Conservation (phyloP, 2,797 vertebrate genomes). For the Rhabdomys pumilio region DNA sequence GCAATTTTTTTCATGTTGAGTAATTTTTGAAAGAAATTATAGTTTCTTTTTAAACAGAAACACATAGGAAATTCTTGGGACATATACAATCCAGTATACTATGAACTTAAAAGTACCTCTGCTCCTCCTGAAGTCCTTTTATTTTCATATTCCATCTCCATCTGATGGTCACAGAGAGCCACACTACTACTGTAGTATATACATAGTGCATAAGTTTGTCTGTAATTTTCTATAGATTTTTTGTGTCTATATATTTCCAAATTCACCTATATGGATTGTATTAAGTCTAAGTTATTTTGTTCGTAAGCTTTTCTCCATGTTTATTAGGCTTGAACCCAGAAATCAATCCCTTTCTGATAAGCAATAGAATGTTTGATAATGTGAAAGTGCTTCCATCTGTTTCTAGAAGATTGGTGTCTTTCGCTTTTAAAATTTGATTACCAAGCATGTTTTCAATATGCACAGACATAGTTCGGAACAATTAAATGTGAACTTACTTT, state of each 20-base stretch:
- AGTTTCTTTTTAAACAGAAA: background rate
- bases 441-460: background rate
- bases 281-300: background rate
- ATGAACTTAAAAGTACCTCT: rapidly evolving
- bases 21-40: background rate
- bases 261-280: background rate
- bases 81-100: background rate
- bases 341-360: background rate
- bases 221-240: background rate
- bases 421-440: background rate
- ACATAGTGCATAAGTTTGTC: background rate
- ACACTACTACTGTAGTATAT: background rate
- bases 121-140: rapidly evolving
- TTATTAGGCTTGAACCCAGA: background rate
- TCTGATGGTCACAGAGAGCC: background rate
- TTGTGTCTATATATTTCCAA: background rate
- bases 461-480: constrained; percentile 8
- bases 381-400: background rate
- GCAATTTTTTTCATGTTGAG: background rate
- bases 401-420: background rate
- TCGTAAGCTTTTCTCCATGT: background rate
- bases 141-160: background rate
- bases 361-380: background rate
- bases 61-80: background rate
- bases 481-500: background rate